Conservation (phyloP, 2,797 vertebrate species). For the Mormyrops attenuatus region DNA sequence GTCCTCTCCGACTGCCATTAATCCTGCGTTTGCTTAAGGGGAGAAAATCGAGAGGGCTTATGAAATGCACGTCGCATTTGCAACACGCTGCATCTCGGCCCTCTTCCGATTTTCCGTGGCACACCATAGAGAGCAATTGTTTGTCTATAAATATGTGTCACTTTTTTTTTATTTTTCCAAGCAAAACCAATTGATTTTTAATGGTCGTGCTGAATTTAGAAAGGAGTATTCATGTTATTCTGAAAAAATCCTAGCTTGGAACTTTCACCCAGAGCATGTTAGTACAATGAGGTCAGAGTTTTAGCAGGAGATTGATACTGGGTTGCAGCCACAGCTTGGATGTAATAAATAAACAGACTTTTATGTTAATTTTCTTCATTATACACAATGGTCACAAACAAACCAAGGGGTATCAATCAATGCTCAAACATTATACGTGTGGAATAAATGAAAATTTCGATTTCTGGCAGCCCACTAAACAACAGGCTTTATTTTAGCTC, state of each 20-base stretch:
- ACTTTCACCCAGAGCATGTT: slow-evolving; percentile 33
- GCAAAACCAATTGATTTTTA: slow-evolving; percentile 24
- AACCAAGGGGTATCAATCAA: slow-evolving; percentile 57
- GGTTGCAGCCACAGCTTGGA: slow-evolving; percentile 40
- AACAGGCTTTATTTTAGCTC: slow-evolving; percentile 31
- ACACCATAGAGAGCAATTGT: slow-evolving; percentile 37
- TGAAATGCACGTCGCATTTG: slow-evolving; percentile 35
- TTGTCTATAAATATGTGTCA: slow-evolving; percentile 23
- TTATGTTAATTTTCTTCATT: slow-evolving; percentile 60
- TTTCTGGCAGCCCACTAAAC: slow-evolving; percentile 31
- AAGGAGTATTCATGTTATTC: slow-evolving; percentile 31
- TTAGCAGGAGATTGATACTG: slow-evolving; percentile 49
- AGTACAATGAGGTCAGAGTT: slow-evolving; percentile 30
- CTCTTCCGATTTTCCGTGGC: slow-evolving; percentile 31
- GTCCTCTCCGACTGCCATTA: slow-evolving; percentile 45
- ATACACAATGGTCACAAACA: slow-evolving; percentile 48
- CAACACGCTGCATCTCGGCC: slow-evolving; percentile 24
- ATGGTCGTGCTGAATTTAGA: slow-evolving; percentile 19
- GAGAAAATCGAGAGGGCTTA: slow-evolving; percentile 28
- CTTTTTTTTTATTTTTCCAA: slow-evolving; percentile 16
- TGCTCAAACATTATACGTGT: slow-evolving; percentile 45
- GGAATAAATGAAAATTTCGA: slow-evolving; percentile 38
- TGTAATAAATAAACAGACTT: slow-evolving; percentile 56
- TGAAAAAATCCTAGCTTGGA: slow-evolving; percentile 33
- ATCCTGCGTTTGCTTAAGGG: slow-evolving; percentile 38